Evolutionary conservation across 2,797 vertebrate species (phyloP).

Genomic region (Champsocephalus gunnari): DNA sequence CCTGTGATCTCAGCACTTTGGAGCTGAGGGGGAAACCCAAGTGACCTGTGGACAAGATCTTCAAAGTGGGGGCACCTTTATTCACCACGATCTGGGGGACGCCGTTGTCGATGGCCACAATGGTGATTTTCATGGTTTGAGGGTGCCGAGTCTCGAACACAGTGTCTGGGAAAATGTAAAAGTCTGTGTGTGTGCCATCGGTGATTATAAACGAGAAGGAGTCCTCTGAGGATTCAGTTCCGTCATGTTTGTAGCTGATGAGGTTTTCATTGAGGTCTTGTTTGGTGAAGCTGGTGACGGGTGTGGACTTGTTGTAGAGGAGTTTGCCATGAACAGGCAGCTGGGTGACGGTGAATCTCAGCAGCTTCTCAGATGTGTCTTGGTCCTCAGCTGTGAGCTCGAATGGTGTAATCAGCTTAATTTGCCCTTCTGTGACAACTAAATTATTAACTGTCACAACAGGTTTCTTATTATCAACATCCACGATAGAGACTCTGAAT

Average conservation of each 20-base stretch:
- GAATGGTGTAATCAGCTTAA: constrained; percentile 94
- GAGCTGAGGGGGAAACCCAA: constrained; percentile 90
- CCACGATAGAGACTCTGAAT: constrained; percentile 93
- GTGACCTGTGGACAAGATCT: constrained; percentile 86
- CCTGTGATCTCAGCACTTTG: constrained; percentile 89
- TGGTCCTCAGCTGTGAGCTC: constrained; percentile 94
- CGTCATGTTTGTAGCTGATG: constrained; percentile 94
- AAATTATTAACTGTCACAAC: constrained; percentile 90
- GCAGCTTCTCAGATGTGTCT: constrained; percentile 88
- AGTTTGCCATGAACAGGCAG: constrained; percentile 91
- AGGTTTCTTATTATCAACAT: constrained; percentile 97
- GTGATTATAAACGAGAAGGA: constrained; percentile 95
- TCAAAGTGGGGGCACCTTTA: constrained; percentile 89
- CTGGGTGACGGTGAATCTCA: constrained; percentile 91
- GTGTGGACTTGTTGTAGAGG: constrained; percentile 86
- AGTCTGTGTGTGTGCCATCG: constrained; percentile 92
- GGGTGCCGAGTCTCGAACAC: constrained; percentile 91
- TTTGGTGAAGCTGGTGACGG: constrained; percentile 89
- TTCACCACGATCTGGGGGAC: constrained; percentile 91
- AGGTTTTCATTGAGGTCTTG: constrained; percentile 96
- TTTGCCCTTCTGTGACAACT: constrained; percentile 89
- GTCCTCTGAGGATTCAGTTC: constrained; percentile 88
- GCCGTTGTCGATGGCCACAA: constrained; percentile 88
- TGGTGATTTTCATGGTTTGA: constrained; percentile 91
- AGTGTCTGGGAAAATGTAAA: constrained; percentile 94